These are phyloP conservation scores for Brienomyrus longianalis DNA, from an alignment of 2,113 vertebrate species.

Conservation along the genomic window DNA sequence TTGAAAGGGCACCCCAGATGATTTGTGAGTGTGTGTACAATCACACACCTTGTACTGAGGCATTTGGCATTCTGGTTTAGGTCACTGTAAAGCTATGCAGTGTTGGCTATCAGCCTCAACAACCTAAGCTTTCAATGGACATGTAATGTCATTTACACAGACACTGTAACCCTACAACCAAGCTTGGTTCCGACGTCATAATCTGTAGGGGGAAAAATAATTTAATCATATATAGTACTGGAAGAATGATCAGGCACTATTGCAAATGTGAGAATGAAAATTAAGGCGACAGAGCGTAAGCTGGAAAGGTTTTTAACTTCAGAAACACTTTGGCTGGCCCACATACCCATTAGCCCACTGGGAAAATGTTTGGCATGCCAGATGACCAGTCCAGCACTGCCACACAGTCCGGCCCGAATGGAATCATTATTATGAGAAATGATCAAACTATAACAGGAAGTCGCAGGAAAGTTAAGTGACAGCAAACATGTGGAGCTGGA, in stretches of 20 bases:
- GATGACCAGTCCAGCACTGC: not conserved
- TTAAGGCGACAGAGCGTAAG: not conserved
- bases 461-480: not conserved
- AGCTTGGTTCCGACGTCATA: not conserved
- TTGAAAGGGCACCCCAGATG: not conserved
- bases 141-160: not conserved
- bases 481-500: not conserved
- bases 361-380: not conserved
- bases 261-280: not conserved
- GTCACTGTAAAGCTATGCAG: not conserved
- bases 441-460: not conserved
- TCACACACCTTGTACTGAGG: not conserved
- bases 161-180: not conserved
- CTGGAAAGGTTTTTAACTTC: not conserved
- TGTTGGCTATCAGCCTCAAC: not conserved
- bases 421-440: not conserved
- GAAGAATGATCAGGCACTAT: not conserved
- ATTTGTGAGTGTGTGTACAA: not conserved
- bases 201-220: not conserved
- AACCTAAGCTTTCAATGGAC: not conserved
- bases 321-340: not conserved
- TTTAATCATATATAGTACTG: not conserved
- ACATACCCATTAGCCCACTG: not conserved
- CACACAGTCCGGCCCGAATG: not conserved
- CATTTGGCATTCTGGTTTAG: not conserved